phyloP scores from a whole-genome alignment of 2,113 vertebrate genomes.

The Hypanus sabinus region DNA sequence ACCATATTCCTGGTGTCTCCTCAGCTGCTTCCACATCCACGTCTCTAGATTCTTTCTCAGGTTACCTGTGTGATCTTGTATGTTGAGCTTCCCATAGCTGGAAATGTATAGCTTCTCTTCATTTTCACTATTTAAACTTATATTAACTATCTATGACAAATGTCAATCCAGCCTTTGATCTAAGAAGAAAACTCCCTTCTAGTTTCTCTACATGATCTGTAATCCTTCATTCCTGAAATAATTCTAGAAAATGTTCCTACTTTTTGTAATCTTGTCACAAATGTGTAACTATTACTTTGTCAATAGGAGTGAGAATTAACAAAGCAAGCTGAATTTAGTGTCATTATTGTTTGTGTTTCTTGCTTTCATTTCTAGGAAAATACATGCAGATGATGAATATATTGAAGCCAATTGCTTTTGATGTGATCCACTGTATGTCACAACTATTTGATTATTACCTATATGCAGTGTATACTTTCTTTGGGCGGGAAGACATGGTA shows the following conservation, averaged over 20 bases:
- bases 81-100: not conserved
- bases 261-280: not conserved
- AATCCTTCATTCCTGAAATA: not conserved
- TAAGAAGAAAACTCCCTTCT: not conserved
- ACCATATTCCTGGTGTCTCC: too few relatives aligned
- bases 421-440: conserved; percentile 96
- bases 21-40: too few relatives aligned
- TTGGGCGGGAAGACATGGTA: conserved; percentile 94
- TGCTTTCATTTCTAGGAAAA: conserved; percentile 66
- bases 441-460: conserved; percentile 98
- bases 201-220: not conserved
- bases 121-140: not conserved
- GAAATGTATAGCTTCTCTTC: not conserved
- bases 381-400: conserved; percentile 99
- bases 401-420: conserved; percentile 93
- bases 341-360: conserved; percentile 35
- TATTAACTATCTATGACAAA: not conserved
- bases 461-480: conserved; percentile 93
- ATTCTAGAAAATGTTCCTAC: not conserved
- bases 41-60: not conserved
- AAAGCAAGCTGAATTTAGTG: not conserved
- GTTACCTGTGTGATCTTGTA: not conserved
- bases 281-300: not conserved
- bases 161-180: not conserved
- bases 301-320: not conserved